A percentile compares a stretch with the other conserved stretches of the same genome.
Evolutionary conservation across 2,797 vertebrate species (phyloP).

Genomic region (Coreius guichenoti): DNA sequence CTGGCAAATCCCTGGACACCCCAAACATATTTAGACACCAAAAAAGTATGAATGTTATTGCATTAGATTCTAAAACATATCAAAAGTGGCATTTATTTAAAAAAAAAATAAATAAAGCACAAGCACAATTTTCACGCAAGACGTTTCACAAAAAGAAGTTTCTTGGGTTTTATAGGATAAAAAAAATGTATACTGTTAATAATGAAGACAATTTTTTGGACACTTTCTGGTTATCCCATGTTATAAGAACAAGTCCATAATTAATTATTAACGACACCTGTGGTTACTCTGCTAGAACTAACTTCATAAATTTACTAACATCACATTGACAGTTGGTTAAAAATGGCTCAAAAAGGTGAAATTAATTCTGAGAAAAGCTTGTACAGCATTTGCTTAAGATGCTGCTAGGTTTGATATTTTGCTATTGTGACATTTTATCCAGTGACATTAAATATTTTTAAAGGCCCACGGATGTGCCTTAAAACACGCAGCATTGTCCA

Average conservation of each 20-base stretch:
- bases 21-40: background rate
- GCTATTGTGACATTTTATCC: background rate
- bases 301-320: background rate
- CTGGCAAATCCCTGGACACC: background rate
- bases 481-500: too few species aligned
- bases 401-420: background rate
- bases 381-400: background rate
- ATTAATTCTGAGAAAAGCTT: background rate
- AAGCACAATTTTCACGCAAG: background rate
- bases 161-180: background rate
- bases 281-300: background rate
- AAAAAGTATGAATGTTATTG: background rate
- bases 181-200: background rate
- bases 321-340: background rate
- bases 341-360: background rate
- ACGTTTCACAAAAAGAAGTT: background rate
- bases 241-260: too few species aligned
- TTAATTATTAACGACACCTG: too few species aligned
- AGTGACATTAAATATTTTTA: background rate
- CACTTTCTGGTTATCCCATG: background rate
- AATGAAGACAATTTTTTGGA: background rate
- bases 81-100: background rate
- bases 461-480: too few species aligned
- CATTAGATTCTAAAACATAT: background rate
- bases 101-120: slow-evolving; percentile 6